A percentile compares a stretch with the other conserved stretches of the same genome.
Conservation (phyloP, 2,113 vertebrate genomes). For the Rhipidura dahli region DNA sequence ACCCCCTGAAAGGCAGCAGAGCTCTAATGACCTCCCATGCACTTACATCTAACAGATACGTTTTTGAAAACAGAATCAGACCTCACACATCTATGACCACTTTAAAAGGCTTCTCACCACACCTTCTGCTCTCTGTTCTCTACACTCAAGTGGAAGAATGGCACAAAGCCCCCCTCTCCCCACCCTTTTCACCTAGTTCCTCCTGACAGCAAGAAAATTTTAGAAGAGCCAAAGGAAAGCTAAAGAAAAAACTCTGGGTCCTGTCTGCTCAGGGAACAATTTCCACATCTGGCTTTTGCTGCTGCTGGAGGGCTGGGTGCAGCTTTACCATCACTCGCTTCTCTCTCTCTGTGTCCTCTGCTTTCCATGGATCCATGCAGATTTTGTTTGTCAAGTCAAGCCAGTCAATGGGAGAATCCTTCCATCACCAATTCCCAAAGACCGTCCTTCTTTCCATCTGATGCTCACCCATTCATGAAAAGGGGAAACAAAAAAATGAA, state of each 20-base stretch:
- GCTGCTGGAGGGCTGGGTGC: background rate
- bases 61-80: conserved; percentile 19
- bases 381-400: background rate
- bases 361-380: background rate
- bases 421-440: background rate
- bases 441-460: background rate
- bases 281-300: background rate
- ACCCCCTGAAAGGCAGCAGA: background rate
- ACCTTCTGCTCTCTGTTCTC: conserved; percentile 42
- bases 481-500: background rate
- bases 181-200: background rate
- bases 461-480: background rate
- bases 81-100: conserved; percentile 6
- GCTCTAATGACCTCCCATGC: conserved; percentile 20
- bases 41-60: background rate
- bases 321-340: background rate
- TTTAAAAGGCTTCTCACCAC: background rate
- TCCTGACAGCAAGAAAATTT: background rate
- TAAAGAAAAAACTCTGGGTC: background rate
- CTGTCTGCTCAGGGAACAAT: background rate
- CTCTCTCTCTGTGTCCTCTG: background rate
- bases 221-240: background rate
- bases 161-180: background rate
- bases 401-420: background rate
- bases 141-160: background rate